Conservation (phyloP, 2,113 vertebrate species). For the Poecile atricapillus region DNA sequence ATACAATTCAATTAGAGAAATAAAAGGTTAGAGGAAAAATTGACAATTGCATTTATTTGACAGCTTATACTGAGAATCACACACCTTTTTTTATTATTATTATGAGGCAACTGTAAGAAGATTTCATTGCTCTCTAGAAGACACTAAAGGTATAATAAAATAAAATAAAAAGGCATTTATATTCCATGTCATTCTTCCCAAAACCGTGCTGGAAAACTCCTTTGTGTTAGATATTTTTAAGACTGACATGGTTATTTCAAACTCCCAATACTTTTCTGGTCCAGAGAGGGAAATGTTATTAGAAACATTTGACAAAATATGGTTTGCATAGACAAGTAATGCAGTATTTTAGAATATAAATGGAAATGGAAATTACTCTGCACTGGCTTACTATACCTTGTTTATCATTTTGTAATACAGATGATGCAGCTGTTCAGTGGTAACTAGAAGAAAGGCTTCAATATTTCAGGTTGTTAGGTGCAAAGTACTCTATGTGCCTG, state of each 20-base stretch:
- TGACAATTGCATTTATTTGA: slow-evolving; percentile 23
- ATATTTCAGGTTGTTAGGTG: neutral
- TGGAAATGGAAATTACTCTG: slow-evolving; percentile 41
- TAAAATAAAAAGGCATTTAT: slow-evolving; percentile 37
- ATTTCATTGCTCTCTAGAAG: slow-evolving; percentile 47
- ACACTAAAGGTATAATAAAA: slow-evolving; percentile 45
- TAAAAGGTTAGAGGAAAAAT: neutral
- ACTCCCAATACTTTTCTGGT: neutral
- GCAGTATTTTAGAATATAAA: slow-evolving; percentile 44
- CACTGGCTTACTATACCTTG: neutral
- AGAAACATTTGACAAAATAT: neutral
- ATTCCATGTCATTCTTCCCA: slow-evolving; percentile 9
- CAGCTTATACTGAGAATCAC: neutral
- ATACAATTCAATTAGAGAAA: slow-evolving; percentile 43
- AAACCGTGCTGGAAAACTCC: neutral
- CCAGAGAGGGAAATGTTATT: neutral
- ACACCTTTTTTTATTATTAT: slow-evolving; percentile 10
- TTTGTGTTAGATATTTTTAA: slow-evolving; percentile 39
- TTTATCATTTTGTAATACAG: slow-evolving; percentile 46
- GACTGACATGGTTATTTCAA: neutral
- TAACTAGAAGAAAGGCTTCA: slow-evolving; percentile 32
- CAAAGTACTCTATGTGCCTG: slow-evolving; percentile 4
- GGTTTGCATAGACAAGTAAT: slow-evolving; percentile 20
- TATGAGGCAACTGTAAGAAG: slow-evolving; percentile 14
- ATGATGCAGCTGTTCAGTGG: slow-evolving; percentile 39